Evolutionary conservation across 2,113 vertebrate genomes (phyloP), one percentile per base, ranked within the genome.

Genomic region (Halcyon senegalensis): DNA sequence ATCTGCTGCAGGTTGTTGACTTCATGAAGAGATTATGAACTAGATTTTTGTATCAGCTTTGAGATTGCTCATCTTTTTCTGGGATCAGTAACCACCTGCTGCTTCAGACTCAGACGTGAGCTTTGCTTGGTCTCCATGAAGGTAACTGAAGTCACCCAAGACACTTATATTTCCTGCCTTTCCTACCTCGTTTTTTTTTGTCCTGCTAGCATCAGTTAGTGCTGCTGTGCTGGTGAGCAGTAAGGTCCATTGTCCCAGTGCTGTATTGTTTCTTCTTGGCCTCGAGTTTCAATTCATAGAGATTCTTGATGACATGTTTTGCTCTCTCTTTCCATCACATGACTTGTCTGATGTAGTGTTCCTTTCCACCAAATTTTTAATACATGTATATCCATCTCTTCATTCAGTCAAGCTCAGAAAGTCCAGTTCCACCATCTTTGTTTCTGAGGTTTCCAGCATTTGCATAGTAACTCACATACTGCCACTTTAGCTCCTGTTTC

Each of bases 381-480:
- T 39, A 17, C 0, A 0, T 51, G 27, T 28, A 11, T 55, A 73
- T 72, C 31, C 43, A 8, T 48, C 72, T 72, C 51, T 58, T 67
- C 11, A 9, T 35, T 72, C 25, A 17, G 44, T 68, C 16, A 17
- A 39, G 17, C 50, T 89, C 59, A 73, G 13, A 76, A 86, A 33
- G 15, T 8, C 43, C 58, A 25, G 3, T 73, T 66, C 44, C 25
- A 35, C 30, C 0, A 0, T 44, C 44, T 69, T 43, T 62, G 5
- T 35, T 73, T 33, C 44, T 69, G 64, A 53, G 33, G 10, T 73
- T 91, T 81, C 59, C 90, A 66, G 19, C n/a, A 53, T 81, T 93
- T 94, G 7, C 17, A 3, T 48, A 48, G 50, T 66, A 66, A 73
- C 59, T 66, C n/a, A 35, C 5, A 37, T 48, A 24, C 43, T 59